Base-by-base conservation (phyloP, 2,888 invertebrate genomes). In the Nemapogon koenigi region DNA sequence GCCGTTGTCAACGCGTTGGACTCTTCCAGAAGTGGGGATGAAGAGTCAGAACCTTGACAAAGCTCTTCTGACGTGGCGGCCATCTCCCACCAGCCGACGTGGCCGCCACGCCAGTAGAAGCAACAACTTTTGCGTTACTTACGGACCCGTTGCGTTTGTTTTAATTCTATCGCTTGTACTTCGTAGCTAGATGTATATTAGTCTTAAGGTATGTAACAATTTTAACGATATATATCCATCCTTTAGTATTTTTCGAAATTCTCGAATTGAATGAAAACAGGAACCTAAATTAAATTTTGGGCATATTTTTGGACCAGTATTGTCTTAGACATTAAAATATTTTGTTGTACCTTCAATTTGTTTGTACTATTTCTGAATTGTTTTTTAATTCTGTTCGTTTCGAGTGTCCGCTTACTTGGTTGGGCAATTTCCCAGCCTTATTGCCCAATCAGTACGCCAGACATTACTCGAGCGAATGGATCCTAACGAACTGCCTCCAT, bases 11-110 rank as follows among this genome's bases (percentile, higher is more conserved):
- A 69, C 85, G 92, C 52, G 87, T 89, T 85, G 91, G 93, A 43
- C 84, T 92, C 59, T 92, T 92, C 83, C 91, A 91, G 65, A 90
- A 90, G 75, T 90, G 90, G 89, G 89, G 89, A 63, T 88, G 80
- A 59, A 46, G 25, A 35, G 35, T 28, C 37, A 43, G 33, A 25
- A n/a, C n/a, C n/a, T n/a, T n/a, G 37, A 18, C 39, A 41, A 41
- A 48, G 56, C 57, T 59, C 56, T 59, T 48, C 52, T 60, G 63
- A 60, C 62, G 66, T 69, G 61, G 62, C 64, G 66, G 54, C 61
- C 69, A 61, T 46, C 64, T 66, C 62, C 53, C 25, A 48, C 60
- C 64, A 64, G 62, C 67, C 68, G 69, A 70, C 64, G 54, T 66
- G 70, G 60, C 60, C 71, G 69, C 66, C 67, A 68, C 63, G 63